Base-by-base conservation (phyloP, 2,113 vertebrate species). In the Alaudala cheleensis region DNA sequence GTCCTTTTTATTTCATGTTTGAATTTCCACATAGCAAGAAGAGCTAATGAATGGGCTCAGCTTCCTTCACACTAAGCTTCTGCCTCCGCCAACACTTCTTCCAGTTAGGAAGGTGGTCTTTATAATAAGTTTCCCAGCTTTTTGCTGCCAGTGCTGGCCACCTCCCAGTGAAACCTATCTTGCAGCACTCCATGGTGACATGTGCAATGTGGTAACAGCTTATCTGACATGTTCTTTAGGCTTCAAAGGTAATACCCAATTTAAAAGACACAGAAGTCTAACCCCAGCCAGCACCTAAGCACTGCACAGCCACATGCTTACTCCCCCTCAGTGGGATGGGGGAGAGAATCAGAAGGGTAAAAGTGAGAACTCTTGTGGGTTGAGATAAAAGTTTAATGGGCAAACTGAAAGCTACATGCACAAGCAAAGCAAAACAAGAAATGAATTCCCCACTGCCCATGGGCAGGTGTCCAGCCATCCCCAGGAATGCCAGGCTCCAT, bases 401-500 rank as follows among this genome's bases (percentile, higher is more conserved):
- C 42, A 77, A 77, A 83, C 49, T 26, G 70, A 62, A 77, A 77
- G 25, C 34, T 19, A 40, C 1, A 23, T 20, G 23, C 26, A 77
- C 34, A 56, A 70, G 56, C 49, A 77, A 28, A 77, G 64, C 10
- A 16, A 62, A 77, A 42, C 56, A 77, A 77, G 31, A n/a, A 56
- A 33, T 77, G 42, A 6, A 44, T 33, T 50, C 31, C 8, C 40
- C 64, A 37, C 56, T 62, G 28, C 31, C 42, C 80, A 37, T 50
- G 34, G 42, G 26, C 34, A 77, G 47, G 40, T 56, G 34, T 70
- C 28, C 45, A 83, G 56, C 49, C 24, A 61, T 54, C 14, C 47
- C 25, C n/a, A 61, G 62, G 25, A 69, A 54, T 0, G 0, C 24
- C 0, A 0, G 34, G 40, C 22, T 69, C 40, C 40, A 56, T 69